Conservation (phyloP, 2,888 invertebrate genomes). For the Pseudolycoriella hygida region DNA sequence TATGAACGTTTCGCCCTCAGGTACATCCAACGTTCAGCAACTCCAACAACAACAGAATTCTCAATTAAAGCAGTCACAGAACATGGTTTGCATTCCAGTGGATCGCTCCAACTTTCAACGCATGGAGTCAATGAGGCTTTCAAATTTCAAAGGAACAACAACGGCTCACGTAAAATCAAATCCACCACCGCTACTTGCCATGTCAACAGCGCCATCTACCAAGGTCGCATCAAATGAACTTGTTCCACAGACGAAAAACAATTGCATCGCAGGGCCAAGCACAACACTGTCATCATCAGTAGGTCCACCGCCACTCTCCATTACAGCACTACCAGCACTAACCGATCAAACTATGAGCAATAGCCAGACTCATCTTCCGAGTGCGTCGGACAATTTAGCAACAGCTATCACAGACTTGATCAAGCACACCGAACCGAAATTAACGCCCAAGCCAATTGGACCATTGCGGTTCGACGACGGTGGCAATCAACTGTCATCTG, state of each 20-base stretch:
- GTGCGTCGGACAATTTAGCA: slow-evolving; percentile 22
- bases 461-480: slow-evolving; percentile 25
- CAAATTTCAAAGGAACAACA: slow-evolving; percentile 5
- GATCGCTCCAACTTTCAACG: neutral
- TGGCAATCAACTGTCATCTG: slow-evolving; percentile 30
- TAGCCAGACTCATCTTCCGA: slow-evolving; percentile 14
- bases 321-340: neutral
- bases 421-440: slow-evolving; percentile 25
- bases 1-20: slow-evolving; percentile 25
- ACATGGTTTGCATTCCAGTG: slow-evolving; percentile 5
- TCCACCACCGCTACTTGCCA: slow-evolving; percentile 1
- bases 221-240: neutral
- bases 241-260: neutral
- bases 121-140: neutral
- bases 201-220: neutral
- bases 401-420: slow-evolving; percentile 22
- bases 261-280: neutral
- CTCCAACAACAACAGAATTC: too few species aligned
- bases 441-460: slow-evolving; percentile 31
- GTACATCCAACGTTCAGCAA: neutral
- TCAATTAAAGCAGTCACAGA: neutral
- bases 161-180: neutral
- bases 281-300: neutral
- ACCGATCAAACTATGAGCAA: neutral
- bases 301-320: slow-evolving; percentile 2